These are phyloP conservation scores for Sicus ferrugineus DNA, from an alignment of 2,888 invertebrate species.

Conservation along the genomic window DNA sequence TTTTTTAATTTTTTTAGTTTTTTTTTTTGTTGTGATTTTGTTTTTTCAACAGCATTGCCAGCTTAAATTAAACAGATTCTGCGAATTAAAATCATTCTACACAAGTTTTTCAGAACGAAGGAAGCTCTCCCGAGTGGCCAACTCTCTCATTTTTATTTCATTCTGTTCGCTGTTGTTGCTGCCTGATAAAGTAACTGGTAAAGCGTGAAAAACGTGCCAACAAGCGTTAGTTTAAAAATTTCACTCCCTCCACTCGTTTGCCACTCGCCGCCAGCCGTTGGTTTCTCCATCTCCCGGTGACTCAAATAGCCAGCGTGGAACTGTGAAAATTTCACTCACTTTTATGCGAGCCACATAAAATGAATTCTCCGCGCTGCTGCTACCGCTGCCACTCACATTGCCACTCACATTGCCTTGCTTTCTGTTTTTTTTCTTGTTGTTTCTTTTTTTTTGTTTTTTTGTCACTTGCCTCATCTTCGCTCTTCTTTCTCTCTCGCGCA, in stretches of 20 bases:
- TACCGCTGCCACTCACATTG: no score
- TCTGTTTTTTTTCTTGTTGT: no score
- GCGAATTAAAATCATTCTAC: no score
- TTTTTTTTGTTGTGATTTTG: conserved; percentile 12
- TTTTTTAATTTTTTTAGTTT: background rate
- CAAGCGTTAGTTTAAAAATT: conserved; percentile 2
- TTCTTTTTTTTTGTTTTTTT: no score
- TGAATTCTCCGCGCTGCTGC: background rate
- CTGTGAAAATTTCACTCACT: conserved; percentile 25
- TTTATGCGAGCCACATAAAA: background rate
- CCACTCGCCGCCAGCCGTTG: no score
- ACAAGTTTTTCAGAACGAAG: no score
- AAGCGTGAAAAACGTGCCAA: background rate
- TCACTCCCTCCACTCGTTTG: background rate
- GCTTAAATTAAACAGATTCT: no score
- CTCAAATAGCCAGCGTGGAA: background rate
- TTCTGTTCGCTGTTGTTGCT: no score
- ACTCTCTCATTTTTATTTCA: no score
- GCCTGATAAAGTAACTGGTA: no score
- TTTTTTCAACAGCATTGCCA: conserved; percentile 25
- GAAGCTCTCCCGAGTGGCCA: no score
- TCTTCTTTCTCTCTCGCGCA: background rate
- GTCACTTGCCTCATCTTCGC: background rate
- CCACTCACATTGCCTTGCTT: no score
- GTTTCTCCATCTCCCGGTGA: background rate